Evolutionary conservation across 2,797 vertebrate species (phyloP).

Genomic region (Cheirogaleus major): DNA sequence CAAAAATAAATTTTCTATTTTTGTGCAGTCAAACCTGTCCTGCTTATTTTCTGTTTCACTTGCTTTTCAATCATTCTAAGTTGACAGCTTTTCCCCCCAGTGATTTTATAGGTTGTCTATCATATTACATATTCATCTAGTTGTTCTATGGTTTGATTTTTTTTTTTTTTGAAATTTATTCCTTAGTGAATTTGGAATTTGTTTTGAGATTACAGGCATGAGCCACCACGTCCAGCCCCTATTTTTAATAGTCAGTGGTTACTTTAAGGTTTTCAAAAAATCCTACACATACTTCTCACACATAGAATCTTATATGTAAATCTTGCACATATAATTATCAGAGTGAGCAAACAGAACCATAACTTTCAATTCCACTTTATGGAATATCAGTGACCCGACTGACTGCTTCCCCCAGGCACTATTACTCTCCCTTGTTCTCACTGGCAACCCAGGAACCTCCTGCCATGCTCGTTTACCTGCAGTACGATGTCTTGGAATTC

Average conservation of each 20-base stretch:
- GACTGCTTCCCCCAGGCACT: rapidly evolving
- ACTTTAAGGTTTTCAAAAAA: background rate
- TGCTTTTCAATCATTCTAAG: background rate
- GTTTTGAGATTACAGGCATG: background rate
- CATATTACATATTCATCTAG: background rate
- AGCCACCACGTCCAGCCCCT: background rate
- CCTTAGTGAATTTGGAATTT: background rate
- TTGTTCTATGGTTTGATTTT: background rate
- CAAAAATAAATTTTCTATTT: background rate
- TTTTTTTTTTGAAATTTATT: background rate
- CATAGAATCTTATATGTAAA: too few species aligned
- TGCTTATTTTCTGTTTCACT: background rate
- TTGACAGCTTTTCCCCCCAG: background rate
- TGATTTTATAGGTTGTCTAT: background rate
- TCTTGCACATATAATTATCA: background rate
- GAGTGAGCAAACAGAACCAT: background rate
- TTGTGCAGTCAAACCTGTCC: background rate
- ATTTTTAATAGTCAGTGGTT: background rate
- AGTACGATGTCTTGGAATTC: background rate
- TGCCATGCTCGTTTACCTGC: background rate
- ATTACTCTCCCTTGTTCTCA: rapidly evolving
- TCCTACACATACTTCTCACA: background rate
- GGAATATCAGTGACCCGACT: background rate
- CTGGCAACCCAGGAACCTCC: background rate
- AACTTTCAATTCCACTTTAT: background rate